Base-by-base conservation (phyloP, 2,888 invertebrate species). In the Dryococelus australis region DNA sequence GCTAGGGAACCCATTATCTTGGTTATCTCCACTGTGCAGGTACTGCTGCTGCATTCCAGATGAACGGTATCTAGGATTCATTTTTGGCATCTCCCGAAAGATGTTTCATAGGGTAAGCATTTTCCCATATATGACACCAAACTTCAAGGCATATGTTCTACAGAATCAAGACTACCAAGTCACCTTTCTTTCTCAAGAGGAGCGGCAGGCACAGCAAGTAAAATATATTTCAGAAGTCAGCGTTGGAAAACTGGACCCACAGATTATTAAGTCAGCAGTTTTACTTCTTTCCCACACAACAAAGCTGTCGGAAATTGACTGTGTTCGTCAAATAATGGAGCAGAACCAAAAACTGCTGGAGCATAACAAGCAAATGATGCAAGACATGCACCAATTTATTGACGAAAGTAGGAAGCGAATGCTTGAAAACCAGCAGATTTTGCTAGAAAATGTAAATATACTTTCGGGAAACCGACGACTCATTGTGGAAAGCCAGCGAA, bases 41-140 rank as follows among this genome's bases (percentile, higher is more conserved):
- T 83, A 83, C 24, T 65, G 65, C 65, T 65, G 65, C n/a, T 65
- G 65, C n/a, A 65, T 65, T 65, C 65, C 65, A n/a, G 65, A 65
- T 65, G 65, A 65, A 24, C 65, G 65, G 24, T 65, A 65, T 20
- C n/a, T 65, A 20, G 65, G 65, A 24, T 65, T 65, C 65, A 65
- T 65, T n/a, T 65, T 24, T 65, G 65, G 65, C 8, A 65, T 65
- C 65, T 65, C 65, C 65, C 65, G 65, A 65, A 65, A 65, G 65
- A 24, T 65, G 65, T 65, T 65, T 20, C 65, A 65, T 84, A 92
- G 94, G 86, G 94, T 96, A 88, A 95, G 95, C 90, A 91, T 97
- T 79, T 96, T 97, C 90, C 95, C 96, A 0, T 93, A 94, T 89
- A 95, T 94, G 91, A 92, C 96, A 89, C 94, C 94, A 0, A 94